Percentiles rank a stretch among this genome's conserved stretches.
These are phyloP conservation scores for Deilephila elpenor DNA, from an alignment of 2,888 invertebrate species.

Conservation along the genomic window DNA sequence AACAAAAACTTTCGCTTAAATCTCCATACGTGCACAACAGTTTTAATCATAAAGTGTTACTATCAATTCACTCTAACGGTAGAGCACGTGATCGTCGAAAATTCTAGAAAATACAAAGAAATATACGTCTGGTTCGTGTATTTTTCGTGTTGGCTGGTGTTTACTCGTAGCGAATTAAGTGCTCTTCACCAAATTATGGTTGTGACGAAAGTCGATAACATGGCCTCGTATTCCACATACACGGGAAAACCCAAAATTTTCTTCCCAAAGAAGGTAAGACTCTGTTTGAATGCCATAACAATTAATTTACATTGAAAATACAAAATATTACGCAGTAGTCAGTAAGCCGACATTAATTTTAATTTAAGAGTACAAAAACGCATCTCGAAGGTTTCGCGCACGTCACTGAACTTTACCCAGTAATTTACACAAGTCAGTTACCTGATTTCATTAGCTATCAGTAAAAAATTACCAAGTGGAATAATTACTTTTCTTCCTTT, in stretches of 20 bases:
- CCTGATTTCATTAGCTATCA: background rate
- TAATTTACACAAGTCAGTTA: background rate
- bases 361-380: slow-evolving; percentile 2
- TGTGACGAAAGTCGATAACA: slow-evolving; percentile 80
- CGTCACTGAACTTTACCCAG: background rate
- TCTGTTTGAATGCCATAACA: background rate
- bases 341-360: background rate
- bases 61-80: slow-evolving; percentile 58
- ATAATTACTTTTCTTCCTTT: background rate
- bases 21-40: slow-evolving; percentile 60
- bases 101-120: slow-evolving; percentile 71
- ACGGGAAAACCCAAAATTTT: slow-evolving; percentile 83
- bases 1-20: slow-evolving; percentile 72
- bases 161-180: slow-evolving; percentile 66
- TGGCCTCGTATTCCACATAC: slow-evolving; percentile 81
- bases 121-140: slow-evolving; percentile 55
- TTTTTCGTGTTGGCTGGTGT: slow-evolving; percentile 65
- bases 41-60: slow-evolving; percentile 63
- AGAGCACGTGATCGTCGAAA: slow-evolving; percentile 74
- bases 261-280: slow-evolving; percentile 81
- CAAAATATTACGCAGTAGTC: slow-evolving; percentile 1
- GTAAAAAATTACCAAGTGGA: background rate
- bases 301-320: background rate
- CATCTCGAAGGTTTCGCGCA: background rate
- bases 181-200: slow-evolving; percentile 79